A percentile compares a stretch with the other conserved stretches of the same genome.
Evolutionary conservation across 2,888 invertebrate genomes (phyloP).

Genomic region (Caenorhabditis macrosperma): DNA sequence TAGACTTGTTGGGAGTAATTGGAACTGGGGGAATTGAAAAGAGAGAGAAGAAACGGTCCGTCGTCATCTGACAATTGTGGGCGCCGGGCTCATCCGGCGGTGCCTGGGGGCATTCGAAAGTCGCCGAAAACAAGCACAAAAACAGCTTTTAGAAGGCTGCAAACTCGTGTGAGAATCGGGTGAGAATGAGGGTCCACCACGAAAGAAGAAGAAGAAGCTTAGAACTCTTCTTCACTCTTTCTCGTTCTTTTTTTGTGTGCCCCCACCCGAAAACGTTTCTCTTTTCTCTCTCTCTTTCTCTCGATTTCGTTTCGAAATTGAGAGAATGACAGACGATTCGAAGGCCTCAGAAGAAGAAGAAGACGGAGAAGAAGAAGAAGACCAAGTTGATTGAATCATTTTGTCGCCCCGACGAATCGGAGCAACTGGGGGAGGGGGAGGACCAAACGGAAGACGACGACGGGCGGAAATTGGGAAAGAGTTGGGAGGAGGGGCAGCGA

Average conservation of each 20-base stretch:
- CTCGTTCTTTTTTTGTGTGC: no score
- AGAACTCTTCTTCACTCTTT: neutral
- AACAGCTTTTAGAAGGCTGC: constrained; percentile 3
- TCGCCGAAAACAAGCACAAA: constrained; percentile 17
- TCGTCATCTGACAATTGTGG: neutral
- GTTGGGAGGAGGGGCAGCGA: no score
- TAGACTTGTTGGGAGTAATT: neutral
- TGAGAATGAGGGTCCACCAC: neutral
- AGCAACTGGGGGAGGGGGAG: no score
- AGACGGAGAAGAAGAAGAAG: neutral
- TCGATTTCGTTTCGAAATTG: neutral
- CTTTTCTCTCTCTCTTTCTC: neutral
- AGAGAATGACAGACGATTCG: neutral
- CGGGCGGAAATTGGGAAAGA: neutral
- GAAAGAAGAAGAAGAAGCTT: constrained; percentile 1
- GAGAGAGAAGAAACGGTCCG: neutral
- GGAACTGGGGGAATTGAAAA: neutral
- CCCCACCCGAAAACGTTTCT: neutral
- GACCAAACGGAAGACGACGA: neutral
- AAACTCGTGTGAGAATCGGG: neutral
- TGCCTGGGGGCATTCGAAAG: constrained; percentile 23
- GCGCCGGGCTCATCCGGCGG: neutral
- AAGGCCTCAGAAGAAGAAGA: constrained; percentile 9
- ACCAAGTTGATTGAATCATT: neutral
- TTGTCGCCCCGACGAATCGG: constrained; percentile 3